phyloP scores from a whole-genome alignment of 2,797 vertebrate species.

The Otolemur crassicaudatus region DNA sequence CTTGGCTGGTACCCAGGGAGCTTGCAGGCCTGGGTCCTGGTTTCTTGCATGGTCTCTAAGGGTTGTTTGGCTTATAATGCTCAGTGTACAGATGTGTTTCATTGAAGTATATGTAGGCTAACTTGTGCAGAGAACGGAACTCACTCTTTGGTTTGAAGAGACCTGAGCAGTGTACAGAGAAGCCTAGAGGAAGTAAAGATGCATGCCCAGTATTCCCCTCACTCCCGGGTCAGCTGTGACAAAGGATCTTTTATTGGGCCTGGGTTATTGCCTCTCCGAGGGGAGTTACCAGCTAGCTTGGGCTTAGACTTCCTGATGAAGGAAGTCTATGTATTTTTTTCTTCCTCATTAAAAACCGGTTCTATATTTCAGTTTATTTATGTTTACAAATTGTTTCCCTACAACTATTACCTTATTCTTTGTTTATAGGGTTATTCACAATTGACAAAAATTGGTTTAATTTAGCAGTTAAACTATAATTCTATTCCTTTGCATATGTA shows the following conservation, averaged over 20 bases:
- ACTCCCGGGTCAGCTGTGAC: neutral
- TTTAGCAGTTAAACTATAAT: neutral
- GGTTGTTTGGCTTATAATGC: too few relatives aligned
- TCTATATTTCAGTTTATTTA: slow-evolving; percentile 16
- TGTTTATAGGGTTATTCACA: neutral
- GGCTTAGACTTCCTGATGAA: neutral
- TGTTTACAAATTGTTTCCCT: neutral
- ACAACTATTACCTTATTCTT: neutral
- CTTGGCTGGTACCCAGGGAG: neutral
- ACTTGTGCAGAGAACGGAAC: neutral
- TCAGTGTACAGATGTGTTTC: neutral
- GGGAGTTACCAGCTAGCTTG: neutral
- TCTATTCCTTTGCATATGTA: slow-evolving; percentile 12
- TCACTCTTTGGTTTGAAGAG: neutral
- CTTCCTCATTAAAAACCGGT: neutral
- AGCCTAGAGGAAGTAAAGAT: neutral
- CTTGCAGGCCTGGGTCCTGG: neutral
- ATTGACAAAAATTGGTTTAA: neutral
- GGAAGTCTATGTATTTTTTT: neutral
- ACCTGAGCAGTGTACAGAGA: neutral
- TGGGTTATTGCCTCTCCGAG: neutral
- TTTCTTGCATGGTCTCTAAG: neutral
- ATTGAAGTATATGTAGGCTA: neutral
- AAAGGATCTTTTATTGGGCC: neutral
- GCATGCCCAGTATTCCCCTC: accelerated